Conservation (phyloP, 2,888 invertebrate genomes). For the Pyrgus malvae region DNA sequence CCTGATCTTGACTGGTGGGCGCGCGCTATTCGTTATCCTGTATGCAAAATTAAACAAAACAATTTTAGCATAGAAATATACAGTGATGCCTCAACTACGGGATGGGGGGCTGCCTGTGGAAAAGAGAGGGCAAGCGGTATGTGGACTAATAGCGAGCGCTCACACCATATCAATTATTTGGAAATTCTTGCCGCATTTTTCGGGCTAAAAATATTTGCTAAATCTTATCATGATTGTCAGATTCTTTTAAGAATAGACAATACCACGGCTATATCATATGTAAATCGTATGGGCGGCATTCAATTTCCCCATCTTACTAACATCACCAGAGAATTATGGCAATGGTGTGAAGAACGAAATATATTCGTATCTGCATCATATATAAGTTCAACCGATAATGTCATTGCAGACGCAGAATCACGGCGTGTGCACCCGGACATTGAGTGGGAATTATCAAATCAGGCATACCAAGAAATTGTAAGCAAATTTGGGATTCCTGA, state of each 20-base stretch:
- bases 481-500: slow-evolving; percentile 29
- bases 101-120: not conserved
- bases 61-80: not conserved
- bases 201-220: slow-evolving; percentile 24
- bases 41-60: not conserved
- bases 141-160: not conserved
- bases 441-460: slow-evolving; percentile 28
- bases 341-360: slow-evolving; percentile 27
- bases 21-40: not conserved
- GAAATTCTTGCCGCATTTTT: slow-evolving; percentile 29
- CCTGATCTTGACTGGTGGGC: not conserved
- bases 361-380: slow-evolving; percentile 10
- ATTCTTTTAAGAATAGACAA: slow-evolving; percentile 28
- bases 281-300: slow-evolving; percentile 32
- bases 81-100: not conserved
- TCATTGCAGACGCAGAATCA: slow-evolving; percentile 27
- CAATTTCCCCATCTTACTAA: too few relatives aligned
- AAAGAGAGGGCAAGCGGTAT: not conserved
- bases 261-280: slow-evolving; percentile 30
- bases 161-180: slow-evolving; percentile 4
- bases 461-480: slow-evolving; percentile 12
- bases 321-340: slow-evolving; percentile 25
- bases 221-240: not conserved
- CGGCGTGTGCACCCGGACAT: slow-evolving; percentile 25
- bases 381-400: not conserved